Evolutionary conservation across 2,797 vertebrate genomes (phyloP), one percentile per base, ranked within the genome.

Genomic region (Myotis planiceps): DNA sequence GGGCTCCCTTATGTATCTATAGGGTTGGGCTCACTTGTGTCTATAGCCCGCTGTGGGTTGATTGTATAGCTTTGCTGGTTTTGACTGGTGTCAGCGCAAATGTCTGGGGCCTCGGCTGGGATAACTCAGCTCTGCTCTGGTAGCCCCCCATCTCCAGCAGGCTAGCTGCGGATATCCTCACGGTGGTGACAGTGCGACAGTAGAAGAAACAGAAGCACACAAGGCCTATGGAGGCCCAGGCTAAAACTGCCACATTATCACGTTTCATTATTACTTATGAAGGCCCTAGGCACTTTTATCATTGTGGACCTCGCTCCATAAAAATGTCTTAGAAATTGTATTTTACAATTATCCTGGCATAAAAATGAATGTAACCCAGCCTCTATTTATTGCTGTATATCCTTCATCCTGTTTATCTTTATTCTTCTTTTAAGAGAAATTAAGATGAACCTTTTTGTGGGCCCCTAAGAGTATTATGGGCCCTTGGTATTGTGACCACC

Each of bases 381-480:
- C 4, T 72, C 9, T 1, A 32, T 14, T 75, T 15, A 80, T 68
- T 85, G 32, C 10, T 81, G 19, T 72, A 18, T 29, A 12, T 45
- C 78, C 4, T 25, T 25, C 60, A 32, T 69, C 76, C 5, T 51
- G 27, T 69, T 89, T 13, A 21, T 39, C 2, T 78, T 85, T 74
- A 51, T 79, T 87, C 39, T 60, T 0, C 14, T 68, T 88, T 87
- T 81, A 63, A 93, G 83, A 74, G 9, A 94, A 83, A 92, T 86
- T 65, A 78, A 82, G 37, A 47, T 55, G 15, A 88, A 34, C 3
- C 23, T 39, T 74, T 55, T 53, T 25, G 13, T 69, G 7, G 3
- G 0, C 16, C 42, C 8, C n/a, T 85, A 13, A 68, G 60, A 42
- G 45, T 34, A 63, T 13, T 51, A 7, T 39, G 29, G 29, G 16